phyloP scores from a whole-genome alignment of 2,113 vertebrate genomes.

The Oryzias curvinotus region DNA sequence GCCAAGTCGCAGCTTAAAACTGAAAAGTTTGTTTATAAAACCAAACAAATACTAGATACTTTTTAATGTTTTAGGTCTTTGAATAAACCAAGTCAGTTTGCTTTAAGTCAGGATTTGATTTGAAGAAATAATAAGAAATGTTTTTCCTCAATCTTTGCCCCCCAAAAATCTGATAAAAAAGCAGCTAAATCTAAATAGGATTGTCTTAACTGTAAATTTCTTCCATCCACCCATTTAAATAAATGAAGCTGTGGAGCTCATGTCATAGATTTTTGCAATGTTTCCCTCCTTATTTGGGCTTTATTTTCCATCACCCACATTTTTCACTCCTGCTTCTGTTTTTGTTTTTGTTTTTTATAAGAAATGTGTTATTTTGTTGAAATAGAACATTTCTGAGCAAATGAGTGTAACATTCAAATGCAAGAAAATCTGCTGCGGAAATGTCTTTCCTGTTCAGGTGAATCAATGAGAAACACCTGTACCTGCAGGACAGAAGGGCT shows the following conservation, averaged over 20 bases:
- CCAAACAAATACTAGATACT: not conserved
- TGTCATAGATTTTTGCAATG: not conserved
- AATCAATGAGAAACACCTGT: too few species aligned
- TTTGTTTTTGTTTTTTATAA: too few species aligned
- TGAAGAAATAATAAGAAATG: too few species aligned
- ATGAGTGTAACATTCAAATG: too few species aligned
- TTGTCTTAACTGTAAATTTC: not conserved
- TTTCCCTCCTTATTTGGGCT: not conserved
- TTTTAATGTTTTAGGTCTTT: not conserved
- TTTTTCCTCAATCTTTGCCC: too few species aligned
- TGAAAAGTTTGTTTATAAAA: not conserved
- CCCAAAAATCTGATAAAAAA: not conserved
- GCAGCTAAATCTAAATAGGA: not conserved
- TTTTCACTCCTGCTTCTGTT: too few species aligned
- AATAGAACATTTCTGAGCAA: too few species aligned
- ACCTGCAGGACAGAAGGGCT: too few species aligned
- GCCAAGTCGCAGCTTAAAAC: slow-evolving; percentile 31
- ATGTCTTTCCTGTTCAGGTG: too few species aligned
- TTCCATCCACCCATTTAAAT: slow-evolving; percentile 1
- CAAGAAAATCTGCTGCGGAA: too few species aligned
- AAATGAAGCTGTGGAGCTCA: slow-evolving; percentile 1
- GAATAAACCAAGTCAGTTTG: not conserved
- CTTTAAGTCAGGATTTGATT: not conserved
- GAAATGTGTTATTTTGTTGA: too few species aligned
- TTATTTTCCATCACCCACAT: slow-evolving; percentile 41